These are phyloP conservation scores for Pogonomyrmex californicus DNA, from an alignment of 1,140 invertebrate genomes.

Conservation along the genomic window DNA sequence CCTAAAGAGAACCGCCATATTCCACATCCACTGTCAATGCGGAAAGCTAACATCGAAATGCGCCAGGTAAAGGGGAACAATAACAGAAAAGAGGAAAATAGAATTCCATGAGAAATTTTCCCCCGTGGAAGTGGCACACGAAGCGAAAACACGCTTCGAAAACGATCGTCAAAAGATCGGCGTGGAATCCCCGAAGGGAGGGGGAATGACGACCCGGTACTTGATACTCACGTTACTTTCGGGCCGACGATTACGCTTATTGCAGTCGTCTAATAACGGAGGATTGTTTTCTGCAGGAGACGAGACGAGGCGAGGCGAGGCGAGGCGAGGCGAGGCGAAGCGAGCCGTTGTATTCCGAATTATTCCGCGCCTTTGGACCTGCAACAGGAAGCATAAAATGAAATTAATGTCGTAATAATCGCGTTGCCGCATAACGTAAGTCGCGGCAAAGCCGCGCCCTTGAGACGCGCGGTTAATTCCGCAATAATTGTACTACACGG, in stretches of 20 bases:
- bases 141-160: conserved; percentile 39
- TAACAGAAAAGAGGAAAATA: conserved; percentile 16
- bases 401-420: conserved; percentile 77
- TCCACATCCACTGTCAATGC: conserved; percentile 33
- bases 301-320: conserved; percentile 14
- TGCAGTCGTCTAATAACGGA: conserved; percentile 72
- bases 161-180: conserved; percentile 43
- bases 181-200: neutral
- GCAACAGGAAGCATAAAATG: conserved; percentile 74
- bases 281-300: conserved; percentile 63
- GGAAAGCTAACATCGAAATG: conserved; percentile 30
- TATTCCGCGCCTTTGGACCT: conserved; percentile 69
- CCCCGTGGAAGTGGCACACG: neutral
- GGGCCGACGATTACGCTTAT: conserved; percentile 62
- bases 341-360: conserved; percentile 70
- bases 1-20: neutral
- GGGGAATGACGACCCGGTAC: conserved; percentile 48
- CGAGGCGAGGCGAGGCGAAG: conserved; percentile 26
- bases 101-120: conserved; percentile 20
- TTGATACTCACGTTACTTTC: conserved; percentile 69
- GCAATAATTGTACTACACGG: conserved; percentile 74
- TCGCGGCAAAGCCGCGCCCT: conserved; percentile 56
- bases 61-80: conserved; percentile 22
- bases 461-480: conserved; percentile 67
- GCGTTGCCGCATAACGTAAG: conserved; percentile 61